Conservation (phyloP, 2,797 vertebrate species). For the Potorous gilbertii region DNA sequence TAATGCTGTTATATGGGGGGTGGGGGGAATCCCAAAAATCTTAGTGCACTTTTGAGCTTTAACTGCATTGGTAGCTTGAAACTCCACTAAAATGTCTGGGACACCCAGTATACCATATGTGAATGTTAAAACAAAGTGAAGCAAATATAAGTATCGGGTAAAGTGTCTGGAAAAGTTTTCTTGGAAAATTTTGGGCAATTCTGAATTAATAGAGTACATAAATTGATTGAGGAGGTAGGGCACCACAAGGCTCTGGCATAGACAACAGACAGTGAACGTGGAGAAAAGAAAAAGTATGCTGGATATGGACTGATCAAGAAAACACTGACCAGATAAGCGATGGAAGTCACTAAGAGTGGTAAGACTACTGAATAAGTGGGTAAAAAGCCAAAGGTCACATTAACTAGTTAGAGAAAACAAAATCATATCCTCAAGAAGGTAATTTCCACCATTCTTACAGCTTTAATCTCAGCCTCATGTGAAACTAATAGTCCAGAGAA, state of each 20-base stretch:
- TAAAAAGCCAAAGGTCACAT: constrained; percentile 60
- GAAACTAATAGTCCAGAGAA: not conserved
- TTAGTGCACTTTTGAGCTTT: not conserved
- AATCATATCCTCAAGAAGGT: constrained; percentile 62
- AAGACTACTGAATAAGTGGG: constrained; percentile 52
- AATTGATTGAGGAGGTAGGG: not conserved
- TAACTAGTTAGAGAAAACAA: constrained; percentile 37
- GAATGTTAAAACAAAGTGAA: constrained; percentile 13
- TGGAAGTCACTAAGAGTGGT: constrained; percentile 52
- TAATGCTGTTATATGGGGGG: not conserved
- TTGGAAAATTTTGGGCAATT: constrained; percentile 49
- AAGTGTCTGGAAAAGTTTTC: constrained; percentile 36
- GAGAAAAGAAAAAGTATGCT: constrained; percentile 49
- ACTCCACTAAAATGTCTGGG: not conserved
- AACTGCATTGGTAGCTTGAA: not conserved
- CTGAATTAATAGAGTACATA: constrained; percentile 51
- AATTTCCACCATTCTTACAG: constrained; percentile 61
- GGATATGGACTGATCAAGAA: constrained; percentile 31
- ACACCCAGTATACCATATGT: not conserved
- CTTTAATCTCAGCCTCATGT: constrained; percentile 16
- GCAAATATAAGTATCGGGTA: not conserved
- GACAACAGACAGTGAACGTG: not conserved
- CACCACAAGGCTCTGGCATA: not conserved
- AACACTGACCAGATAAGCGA: constrained; percentile 60
- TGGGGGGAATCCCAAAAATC: not conserved